phyloP scores from a whole-genome alignment of 2,797 vertebrate species.

The Cetoscarus ocellatus region DNA sequence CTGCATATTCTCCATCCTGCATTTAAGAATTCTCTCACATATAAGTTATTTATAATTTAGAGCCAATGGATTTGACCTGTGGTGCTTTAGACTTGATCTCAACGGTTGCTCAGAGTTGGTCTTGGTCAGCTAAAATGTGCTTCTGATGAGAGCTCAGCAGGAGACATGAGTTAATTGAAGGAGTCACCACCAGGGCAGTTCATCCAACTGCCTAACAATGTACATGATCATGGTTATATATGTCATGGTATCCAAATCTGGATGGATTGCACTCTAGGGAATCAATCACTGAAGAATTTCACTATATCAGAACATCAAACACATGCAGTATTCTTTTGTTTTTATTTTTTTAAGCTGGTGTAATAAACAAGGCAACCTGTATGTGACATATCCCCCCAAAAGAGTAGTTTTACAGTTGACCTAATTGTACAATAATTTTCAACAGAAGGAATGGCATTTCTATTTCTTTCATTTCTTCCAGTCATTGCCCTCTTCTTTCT shows the following conservation, averaged over 20 bases:
- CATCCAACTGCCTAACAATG: background rate
- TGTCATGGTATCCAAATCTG: background rate
- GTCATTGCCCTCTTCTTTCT: too few species aligned
- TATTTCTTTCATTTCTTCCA: too few species aligned
- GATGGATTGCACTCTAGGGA: background rate
- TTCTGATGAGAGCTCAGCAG: conserved; percentile 30
- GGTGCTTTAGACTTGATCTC: conserved; percentile 17
- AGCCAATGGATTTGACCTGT: conserved; percentile 27
- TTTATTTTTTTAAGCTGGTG: too few species aligned
- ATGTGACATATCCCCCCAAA: too few species aligned
- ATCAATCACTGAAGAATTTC: background rate
- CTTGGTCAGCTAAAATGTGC: conserved; percentile 50
- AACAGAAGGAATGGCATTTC: too few species aligned
- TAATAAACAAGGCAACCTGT: too few species aligned
- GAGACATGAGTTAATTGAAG: conserved; percentile 28
- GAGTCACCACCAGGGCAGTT: conserved; percentile 32
- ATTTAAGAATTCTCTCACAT: conserved; percentile 50
- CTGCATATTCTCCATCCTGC: conserved; percentile 7
- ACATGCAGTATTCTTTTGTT: too few species aligned
- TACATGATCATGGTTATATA: background rate
- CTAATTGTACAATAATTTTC: too few species aligned
- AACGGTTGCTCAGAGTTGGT: conserved; percentile 22
- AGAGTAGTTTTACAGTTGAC: too few species aligned
- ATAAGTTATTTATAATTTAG: conserved; percentile 42
- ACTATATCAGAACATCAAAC: background rate